Evolutionary conservation across 2,888 invertebrate genomes (phyloP), one percentile per base, ranked within the genome.

Genomic region (Leistus spinibarbis): DNA sequence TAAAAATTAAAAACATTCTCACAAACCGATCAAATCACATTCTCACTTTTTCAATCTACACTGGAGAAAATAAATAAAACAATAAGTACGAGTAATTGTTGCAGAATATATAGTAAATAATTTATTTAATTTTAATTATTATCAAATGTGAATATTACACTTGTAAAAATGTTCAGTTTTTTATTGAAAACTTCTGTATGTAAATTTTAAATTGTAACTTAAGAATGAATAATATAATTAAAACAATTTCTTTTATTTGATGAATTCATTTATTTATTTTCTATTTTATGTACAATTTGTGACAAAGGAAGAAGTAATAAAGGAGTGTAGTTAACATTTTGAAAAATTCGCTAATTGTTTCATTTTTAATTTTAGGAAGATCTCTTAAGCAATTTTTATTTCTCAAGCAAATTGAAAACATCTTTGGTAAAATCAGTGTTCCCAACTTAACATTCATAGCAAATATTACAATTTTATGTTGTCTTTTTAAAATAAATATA

Each of bases 131-230:
- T 19, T 40, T 22, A 62, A 56, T 63, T 24, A 75, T 75, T 67
- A 40, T 75, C 69, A 63, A 54, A 69, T 75, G 75, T 75, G 69
- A 75, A 75, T 69, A 40, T 40, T 40, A 75, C 75, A 75, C 23
- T 20, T 75, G 75, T 75, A 75, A 69, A 75, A 75, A 75, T 69
- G 54, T 69, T 69, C 69, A 63, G 68, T 64, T 64, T 69, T 24
- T 63, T 40, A 40, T 40, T 40, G 40, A 40, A 40, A 5, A 40
- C 40, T 40, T 63, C 69, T 75, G 40, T 75, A 69, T 75, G 75
- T 75, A 75, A 54, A 75, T 75, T 75, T 74, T 75, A 69, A 69
- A 65, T 56, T 66, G 72, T 72, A 72, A 72, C 72, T 72, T 65
- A 64, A 24, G 56, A 75, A 69, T 75, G 63, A 75, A 75, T 69